A percentile compares a stretch with the other conserved stretches of the same genome.
These are phyloP conservation scores for Geotrypetes seraphini DNA, from an alignment of 2,797 vertebrate species.

Conservation along the genomic window DNA sequence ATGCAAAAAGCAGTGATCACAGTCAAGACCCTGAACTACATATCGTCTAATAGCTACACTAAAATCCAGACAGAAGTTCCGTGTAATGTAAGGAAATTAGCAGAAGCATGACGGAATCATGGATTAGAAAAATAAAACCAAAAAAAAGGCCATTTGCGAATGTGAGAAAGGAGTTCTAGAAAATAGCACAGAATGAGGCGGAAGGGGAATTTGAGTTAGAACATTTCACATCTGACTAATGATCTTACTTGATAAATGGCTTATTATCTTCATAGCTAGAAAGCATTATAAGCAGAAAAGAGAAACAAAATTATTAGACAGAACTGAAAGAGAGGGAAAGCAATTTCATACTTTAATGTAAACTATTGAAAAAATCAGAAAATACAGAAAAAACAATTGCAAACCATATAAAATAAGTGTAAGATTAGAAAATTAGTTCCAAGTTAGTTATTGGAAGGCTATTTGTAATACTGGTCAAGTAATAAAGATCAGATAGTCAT, in stretches of 20 bases:
- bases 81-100: slow-evolving; percentile 43
- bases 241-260: slow-evolving; percentile 99
- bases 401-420: slow-evolving; percentile 56
- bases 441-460: slow-evolving; percentile 52
- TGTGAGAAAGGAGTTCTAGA: slow-evolving; percentile 53
- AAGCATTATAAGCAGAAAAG: slow-evolving; percentile 96
- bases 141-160: slow-evolving; percentile 51
- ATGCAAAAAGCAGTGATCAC: slow-evolving; percentile 61
- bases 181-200: slow-evolving; percentile 55
- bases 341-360: slow-evolving; percentile 61
- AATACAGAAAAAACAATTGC: slow-evolving; percentile 63
- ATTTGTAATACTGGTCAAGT: slow-evolving; percentile 60
- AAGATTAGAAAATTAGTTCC: slow-evolving; percentile 52
- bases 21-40: slow-evolving; percentile 42
- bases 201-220: slow-evolving; percentile 53
- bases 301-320: slow-evolving; percentile 97
- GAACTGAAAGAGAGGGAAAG: slow-evolving; percentile 67
- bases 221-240: slow-evolving; percentile 82
- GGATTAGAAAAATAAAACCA: slow-evolving; percentile 50
- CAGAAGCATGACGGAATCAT: slow-evolving; percentile 56
- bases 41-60: slow-evolving; percentile 40
- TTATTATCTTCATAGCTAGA: slow-evolving; percentile 99
- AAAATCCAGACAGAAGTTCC: slow-evolving; percentile 42
- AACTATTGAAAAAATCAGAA: slow-evolving; percentile 61
- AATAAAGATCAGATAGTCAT: slow-evolving; percentile 56